Evolutionary conservation across 2,113 vertebrate species (phyloP).

Genomic region (Thamnaconus septentrionalis): DNA sequence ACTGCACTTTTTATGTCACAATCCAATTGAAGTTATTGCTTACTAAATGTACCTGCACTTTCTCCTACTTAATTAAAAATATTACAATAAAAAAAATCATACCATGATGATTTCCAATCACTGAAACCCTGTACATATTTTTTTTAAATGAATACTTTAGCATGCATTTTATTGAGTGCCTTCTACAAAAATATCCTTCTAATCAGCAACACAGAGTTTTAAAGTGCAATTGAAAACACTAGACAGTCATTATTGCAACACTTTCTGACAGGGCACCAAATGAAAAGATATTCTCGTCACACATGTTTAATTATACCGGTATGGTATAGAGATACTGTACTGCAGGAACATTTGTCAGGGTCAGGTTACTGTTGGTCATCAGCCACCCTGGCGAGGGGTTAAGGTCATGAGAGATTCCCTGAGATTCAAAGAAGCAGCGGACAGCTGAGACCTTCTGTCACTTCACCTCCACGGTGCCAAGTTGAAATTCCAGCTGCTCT

Average conservation of each 20-base stretch:
- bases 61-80: no score
- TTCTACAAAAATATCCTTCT: background rate
- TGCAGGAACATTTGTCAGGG: conserved; percentile 46
- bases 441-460: conserved; percentile 19
- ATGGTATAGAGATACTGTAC: conserved; percentile 7
- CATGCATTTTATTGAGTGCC: no score
- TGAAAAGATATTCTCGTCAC: conserved; percentile 9
- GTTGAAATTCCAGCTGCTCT: background rate
- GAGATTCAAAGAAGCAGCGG: conserved; percentile 32
- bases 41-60: no score
- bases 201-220: background rate
- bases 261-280: background rate
- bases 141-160: no score
- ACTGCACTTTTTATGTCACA: no score
- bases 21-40: no score
- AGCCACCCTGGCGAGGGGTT: conserved; percentile 42
- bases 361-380: conserved; percentile 51
- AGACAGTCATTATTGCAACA: background rate
- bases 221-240: background rate
- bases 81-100: no score
- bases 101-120: no score
- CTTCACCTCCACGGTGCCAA: background rate
- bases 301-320: background rate
- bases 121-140: no score
- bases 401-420: conserved; percentile 47